Evolutionary conservation across 1,140 invertebrate genomes (phyloP), one percentile per base, ranked within the genome.

Genomic region (Papilio polyxenes): DNA sequence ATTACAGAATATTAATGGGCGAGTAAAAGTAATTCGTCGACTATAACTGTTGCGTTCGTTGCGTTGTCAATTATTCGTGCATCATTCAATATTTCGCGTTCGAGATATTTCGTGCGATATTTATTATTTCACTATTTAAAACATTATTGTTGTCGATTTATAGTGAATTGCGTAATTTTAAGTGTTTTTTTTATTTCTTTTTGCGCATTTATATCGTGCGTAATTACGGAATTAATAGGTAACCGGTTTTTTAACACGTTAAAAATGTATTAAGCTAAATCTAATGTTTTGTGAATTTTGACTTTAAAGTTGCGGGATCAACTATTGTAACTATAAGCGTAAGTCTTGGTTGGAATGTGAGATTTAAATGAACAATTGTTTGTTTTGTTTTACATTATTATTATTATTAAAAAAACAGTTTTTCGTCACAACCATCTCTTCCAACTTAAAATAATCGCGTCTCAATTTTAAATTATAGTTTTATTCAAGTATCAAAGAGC

Each of bases 1-100:
- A 80, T 62, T 65, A 69, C 59, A 48, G 78, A 80, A 80, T 80
- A 80, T 62, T 65, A 65, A 65, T 80, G 23, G 59, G 48, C 75
- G 53, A 81, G 82, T 87, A 85, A 89, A 90, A 88, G 88, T 87
- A 85, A 89, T 59, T 59, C 56, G n/a, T 59, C 56, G 81, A 82
- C 81, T 59, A 59, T 74, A 62, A 81, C 81, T 85, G 56, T 59
- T 85, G 83, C 82, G 82, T 83, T 81, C 84, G 85, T 86, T 86
- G 85, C 85, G 85, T 87, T 89, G 83, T 84, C 80, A 86, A 88
- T 88, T 87, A 85, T 86, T 79, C 87, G 89, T 88, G 89, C 87
- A 89, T 89, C 85, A 87, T 85, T 84, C 82, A 81, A 84, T 84
- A 75, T 82, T 84, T 81, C 83, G 82, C 82, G 80, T 49, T 81